A percentile compares a stretch with the other conserved stretches of the same genome.
Evolutionary conservation across 2,888 invertebrate species (phyloP).

Genomic region (Tethea ocularis): DNA sequence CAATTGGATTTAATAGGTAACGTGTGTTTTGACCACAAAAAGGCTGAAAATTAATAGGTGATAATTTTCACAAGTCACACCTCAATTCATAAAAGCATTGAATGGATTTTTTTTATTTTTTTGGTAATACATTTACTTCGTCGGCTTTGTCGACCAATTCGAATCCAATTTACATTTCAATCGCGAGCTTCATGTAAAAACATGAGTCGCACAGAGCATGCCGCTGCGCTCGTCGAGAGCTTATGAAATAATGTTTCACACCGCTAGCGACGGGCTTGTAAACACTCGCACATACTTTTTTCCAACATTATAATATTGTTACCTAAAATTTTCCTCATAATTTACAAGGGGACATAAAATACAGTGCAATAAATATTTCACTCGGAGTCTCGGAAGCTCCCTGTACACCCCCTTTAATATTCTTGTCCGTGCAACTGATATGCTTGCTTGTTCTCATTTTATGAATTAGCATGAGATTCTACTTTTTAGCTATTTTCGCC

Average conservation of each 20-base stretch:
- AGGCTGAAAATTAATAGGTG: conserved; percentile 28
- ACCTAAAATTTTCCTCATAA: conserved; percentile 51
- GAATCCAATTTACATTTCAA: conserved; percentile 78
- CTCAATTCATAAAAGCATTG: conserved; percentile 52
- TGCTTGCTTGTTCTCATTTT: conserved; percentile 33
- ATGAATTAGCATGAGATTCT: conserved; percentile 34
- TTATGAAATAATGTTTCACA: conserved; percentile 68
- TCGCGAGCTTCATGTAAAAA: conserved; percentile 74
- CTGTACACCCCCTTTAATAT: conserved; percentile 39
- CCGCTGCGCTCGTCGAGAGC: conserved; percentile 47
- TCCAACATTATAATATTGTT: conserved; percentile 37
- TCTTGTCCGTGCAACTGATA: conserved; percentile 39
- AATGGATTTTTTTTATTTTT: conserved; percentile 53
- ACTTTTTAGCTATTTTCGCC: conserved; percentile 30
- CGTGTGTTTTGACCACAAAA: neutral
- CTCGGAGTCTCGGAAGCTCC: conserved; percentile 39
- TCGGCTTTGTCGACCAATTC: conserved; percentile 74
- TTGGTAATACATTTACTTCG: conserved; percentile 61
- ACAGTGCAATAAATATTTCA: conserved; percentile 53
- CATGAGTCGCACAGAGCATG: conserved; percentile 62
- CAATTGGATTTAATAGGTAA: neutral
- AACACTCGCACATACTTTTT: conserved; percentile 39
- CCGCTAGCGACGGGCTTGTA: conserved; percentile 25
- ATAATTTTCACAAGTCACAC: conserved; percentile 54
- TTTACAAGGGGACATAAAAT: conserved; percentile 48